Evolutionary conservation across 2,888 invertebrate species (phyloP).

Genomic region (Hoplodrina ambigua): DNA sequence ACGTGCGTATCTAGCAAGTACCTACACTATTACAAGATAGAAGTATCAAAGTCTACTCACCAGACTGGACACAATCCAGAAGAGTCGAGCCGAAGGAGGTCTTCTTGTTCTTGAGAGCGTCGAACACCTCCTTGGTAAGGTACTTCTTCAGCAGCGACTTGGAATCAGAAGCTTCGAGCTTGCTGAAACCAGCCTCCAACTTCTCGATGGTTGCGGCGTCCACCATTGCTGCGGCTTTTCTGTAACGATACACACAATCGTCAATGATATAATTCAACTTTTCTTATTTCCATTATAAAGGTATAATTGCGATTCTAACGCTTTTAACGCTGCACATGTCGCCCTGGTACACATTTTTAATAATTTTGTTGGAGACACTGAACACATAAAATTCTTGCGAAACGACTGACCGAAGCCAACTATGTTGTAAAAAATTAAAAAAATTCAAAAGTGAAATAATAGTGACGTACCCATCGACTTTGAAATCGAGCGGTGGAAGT

Average conservation of each 20-base stretch:
- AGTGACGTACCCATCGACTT: conserved; percentile 78
- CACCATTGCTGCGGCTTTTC: conserved; percentile 95
- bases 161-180: conserved; percentile 96
- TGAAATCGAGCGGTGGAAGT: conserved; percentile 70
- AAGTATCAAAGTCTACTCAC: conserved; percentile 83
- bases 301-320: conserved; percentile 78
- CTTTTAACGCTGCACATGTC: conserved; percentile 87
- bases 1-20: conserved; percentile 34
- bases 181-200: conserved; percentile 97
- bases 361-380: conserved; percentile 42
- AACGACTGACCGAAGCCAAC: conserved; percentile 35
- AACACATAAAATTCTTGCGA: conserved; percentile 11
- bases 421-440: conserved; percentile 26
- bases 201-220: conserved; percentile 97
- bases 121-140: conserved; percentile 97
- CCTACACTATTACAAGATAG: background rate
- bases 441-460: conserved; percentile 70
- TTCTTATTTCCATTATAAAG: conserved; percentile 27
- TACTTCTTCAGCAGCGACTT: conserved; percentile 99
- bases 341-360: conserved; percentile 86
- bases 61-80: conserved; percentile 98
- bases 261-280: conserved; percentile 40
- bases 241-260: conserved; percentile 81
- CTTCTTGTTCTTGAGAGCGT: conserved; percentile 97
- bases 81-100: conserved; percentile 98